Evolutionary conservation across 2,113 vertebrate genomes (phyloP).

Genomic region (Platichthys stellatus): DNA sequence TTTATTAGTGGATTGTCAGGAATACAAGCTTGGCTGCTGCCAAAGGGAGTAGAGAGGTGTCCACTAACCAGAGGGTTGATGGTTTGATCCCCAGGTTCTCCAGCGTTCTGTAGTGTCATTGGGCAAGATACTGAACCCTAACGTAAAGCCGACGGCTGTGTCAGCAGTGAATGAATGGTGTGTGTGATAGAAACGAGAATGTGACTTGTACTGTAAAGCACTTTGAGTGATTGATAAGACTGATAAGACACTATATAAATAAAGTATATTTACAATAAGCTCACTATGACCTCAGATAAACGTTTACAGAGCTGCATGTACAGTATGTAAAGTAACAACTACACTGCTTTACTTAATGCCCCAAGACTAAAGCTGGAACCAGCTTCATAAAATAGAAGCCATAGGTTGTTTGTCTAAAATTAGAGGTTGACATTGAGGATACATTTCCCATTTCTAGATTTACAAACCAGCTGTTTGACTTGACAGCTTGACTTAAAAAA

Average conservation of each 20-base stretch:
- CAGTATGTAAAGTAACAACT: background rate
- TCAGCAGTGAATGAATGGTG: too few species aligned
- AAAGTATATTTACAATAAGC: too few species aligned
- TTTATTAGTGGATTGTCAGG: background rate
- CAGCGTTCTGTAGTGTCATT: too few species aligned
- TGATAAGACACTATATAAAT: too few species aligned
- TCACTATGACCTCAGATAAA: background rate
- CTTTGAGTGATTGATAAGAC: too few species aligned
- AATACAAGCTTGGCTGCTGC: background rate
- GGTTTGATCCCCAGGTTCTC: too few species aligned
- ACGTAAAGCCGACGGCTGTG: too few species aligned
- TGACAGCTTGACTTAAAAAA: background rate
- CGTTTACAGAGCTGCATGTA: background rate
- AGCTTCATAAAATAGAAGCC: background rate
- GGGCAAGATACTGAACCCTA: too few species aligned
- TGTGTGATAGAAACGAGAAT: too few species aligned
- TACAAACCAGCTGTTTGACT: background rate
- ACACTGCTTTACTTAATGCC: background rate
- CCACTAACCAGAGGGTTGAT: too few species aligned
- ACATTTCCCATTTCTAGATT: background rate
- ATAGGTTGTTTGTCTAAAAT: constrained; percentile 9
- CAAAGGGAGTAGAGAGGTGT: too few species aligned
- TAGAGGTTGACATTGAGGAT: background rate
- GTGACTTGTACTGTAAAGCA: too few species aligned
- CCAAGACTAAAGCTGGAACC: background rate